phyloP scores from a whole-genome alignment of 2,888 invertebrate species.

The Chalcis sispes region DNA sequence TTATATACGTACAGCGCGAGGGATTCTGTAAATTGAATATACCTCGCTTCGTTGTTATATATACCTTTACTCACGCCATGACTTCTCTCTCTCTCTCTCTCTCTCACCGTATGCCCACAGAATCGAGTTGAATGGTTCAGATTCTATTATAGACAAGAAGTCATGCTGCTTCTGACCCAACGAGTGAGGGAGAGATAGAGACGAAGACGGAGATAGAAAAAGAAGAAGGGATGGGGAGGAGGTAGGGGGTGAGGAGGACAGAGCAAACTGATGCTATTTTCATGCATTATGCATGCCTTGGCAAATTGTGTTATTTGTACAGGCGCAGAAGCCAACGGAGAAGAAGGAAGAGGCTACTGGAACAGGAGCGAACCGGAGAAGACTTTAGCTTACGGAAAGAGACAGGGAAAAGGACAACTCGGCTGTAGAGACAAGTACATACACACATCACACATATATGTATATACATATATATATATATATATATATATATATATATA shows the following conservation, averaged over 20 bases:
- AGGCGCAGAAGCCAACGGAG: constrained; percentile 56
- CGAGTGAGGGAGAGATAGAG: constrained; percentile 47
- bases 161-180: constrained; percentile 65
- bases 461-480: too few species aligned
- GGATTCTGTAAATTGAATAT: constrained; percentile 73
- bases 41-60: constrained; percentile 71
- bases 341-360: constrained; percentile 55
- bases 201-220: constrained; percentile 15
- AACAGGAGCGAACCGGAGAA: neutral
- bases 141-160: constrained; percentile 74
- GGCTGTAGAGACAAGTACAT: neutral
- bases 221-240: neutral
- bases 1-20: constrained; percentile 36
- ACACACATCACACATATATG: too few species aligned
- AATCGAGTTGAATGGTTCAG: constrained; percentile 62
- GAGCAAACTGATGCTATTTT: constrained; percentile 64
- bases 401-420: constrained; percentile 5
- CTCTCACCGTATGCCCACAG: constrained; percentile 65
- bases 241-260: constrained; percentile 32
- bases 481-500: too few species aligned
- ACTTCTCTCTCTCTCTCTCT: constrained; percentile 11
- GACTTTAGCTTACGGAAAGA: constrained; percentile 7
- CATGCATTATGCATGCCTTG: constrained; percentile 72
- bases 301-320: constrained; percentile 72
- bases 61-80: constrained; percentile 63